Percentiles rank a stretch among this genome's conserved stretches.
These are phyloP conservation scores for Agrotis exclamationis DNA, from an alignment of 2,888 invertebrate genomes.

Conservation along the genomic window DNA sequence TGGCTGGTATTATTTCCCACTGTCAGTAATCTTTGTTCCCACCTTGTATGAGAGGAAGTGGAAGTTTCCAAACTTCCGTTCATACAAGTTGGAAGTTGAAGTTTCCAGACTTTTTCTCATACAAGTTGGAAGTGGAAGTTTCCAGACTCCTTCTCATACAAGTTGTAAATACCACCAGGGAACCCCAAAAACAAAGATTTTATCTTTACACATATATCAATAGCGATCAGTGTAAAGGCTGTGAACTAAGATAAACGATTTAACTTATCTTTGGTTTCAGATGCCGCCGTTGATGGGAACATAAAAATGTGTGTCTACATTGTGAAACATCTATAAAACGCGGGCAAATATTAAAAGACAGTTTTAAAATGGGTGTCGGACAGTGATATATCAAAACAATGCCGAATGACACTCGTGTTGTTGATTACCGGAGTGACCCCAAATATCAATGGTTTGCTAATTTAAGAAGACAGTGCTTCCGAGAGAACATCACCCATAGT, in stretches of 20 bases:
- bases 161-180: background rate
- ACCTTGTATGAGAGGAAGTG: background rate
- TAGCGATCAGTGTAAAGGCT: constrained; percentile 46
- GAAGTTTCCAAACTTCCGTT: no score
- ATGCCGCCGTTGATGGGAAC: constrained; percentile 55
- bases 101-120: no score
- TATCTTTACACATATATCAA: constrained; percentile 50
- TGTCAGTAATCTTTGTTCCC: background rate
- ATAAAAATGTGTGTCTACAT: constrained; percentile 39
- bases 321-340: constrained; percentile 7
- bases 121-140: no score
- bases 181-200: constrained; percentile 41
- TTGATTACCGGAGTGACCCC: constrained; percentile 47
- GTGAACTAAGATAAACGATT: constrained; percentile 57
- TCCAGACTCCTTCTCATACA: no score
- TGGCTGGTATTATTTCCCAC: no score
- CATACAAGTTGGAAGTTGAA: no score
- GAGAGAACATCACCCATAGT: constrained; percentile 58
- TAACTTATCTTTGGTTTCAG: constrained; percentile 69
- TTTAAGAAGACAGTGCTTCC: constrained; percentile 40
- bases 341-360: constrained; percentile 21
- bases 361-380: constrained; percentile 16
- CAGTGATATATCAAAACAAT: constrained; percentile 36
- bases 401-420: constrained; percentile 44
- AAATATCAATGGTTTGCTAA: constrained; percentile 51